phyloP scores from a whole-genome alignment of 2,113 vertebrate genomes.

The Chinchilla lanigera region DNA sequence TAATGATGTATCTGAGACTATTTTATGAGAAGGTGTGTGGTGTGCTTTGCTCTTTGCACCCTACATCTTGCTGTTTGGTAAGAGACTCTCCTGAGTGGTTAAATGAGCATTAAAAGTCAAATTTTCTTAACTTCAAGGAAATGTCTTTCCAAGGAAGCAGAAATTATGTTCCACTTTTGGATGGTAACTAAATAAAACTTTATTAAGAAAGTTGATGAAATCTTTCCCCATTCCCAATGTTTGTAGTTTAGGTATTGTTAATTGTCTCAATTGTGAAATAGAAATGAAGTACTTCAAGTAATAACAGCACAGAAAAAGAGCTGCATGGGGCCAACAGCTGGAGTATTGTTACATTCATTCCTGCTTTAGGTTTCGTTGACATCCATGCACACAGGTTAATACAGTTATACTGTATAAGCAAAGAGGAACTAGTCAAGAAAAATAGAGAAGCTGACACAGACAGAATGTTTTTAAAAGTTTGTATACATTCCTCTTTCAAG shows the following conservation, averaged over 20 bases:
- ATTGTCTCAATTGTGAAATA: not conserved
- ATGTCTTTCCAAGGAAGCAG: not conserved
- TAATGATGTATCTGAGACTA: not conserved
- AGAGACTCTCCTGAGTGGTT: not conserved
- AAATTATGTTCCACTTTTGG: not conserved
- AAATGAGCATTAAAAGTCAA: not conserved
- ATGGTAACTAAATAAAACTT: not conserved
- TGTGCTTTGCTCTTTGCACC: not conserved
- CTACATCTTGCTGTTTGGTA: not conserved
- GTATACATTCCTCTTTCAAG: not conserved
- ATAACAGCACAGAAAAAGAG: not conserved
- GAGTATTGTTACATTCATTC: not conserved
- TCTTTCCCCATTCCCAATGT: not conserved
- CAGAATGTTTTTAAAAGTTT: not conserved
- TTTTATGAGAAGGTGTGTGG: not conserved
- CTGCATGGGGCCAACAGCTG: not conserved
- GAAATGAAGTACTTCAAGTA: not conserved
- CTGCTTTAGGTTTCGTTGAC: not conserved
- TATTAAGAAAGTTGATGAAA: not conserved
- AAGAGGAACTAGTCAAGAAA: not conserved
- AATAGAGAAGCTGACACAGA: not conserved
- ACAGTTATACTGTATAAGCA: not conserved
- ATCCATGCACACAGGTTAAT: not conserved
- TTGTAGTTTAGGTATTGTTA: not conserved
- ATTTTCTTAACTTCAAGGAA: slow-evolving; percentile 31